Evolutionary conservation across 2,113 vertebrate species (phyloP).

Genomic region (Psophia crepitans): DNA sequence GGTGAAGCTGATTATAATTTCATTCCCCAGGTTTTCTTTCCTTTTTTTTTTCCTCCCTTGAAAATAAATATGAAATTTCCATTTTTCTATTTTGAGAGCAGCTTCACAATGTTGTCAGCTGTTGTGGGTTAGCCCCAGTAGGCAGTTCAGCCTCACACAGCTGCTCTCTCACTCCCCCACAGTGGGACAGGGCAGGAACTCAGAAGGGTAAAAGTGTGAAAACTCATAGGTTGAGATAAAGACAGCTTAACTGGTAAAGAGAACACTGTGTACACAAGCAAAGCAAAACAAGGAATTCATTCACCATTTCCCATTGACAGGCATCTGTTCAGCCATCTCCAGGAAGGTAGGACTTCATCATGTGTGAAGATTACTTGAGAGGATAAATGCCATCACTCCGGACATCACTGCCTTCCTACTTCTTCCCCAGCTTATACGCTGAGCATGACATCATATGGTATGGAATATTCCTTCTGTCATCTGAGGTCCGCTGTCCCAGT

Average conservation of each 20-base stretch:
- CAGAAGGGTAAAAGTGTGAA: fast-evolving
- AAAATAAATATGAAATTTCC: not conserved
- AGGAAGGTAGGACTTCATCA: not conserved
- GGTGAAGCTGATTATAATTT: not conserved
- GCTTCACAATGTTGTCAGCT: not conserved
- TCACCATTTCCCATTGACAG: not conserved
- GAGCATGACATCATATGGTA: not conserved
- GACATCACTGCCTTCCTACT: not conserved
- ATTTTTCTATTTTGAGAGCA: not conserved
- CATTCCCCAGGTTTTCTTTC: not conserved
- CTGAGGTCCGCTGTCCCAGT: not conserved
- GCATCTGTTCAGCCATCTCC: not conserved
- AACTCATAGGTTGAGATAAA: not conserved
- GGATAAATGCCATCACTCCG: fast-evolving
- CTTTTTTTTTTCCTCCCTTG: not conserved
- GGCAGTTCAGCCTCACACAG: not conserved
- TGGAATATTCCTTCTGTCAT: not conserved
- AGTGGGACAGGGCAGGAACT: fast-evolving
- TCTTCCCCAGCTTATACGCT: not conserved
- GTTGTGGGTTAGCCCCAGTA: not conserved
- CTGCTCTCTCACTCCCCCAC: not conserved
- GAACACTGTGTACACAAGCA: not conserved
- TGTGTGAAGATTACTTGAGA: not conserved
- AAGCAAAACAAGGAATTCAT: not conserved
- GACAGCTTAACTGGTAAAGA: not conserved